Conservation (phyloP, 2,113 vertebrate genomes). For the Perca schrenkii region DNA sequence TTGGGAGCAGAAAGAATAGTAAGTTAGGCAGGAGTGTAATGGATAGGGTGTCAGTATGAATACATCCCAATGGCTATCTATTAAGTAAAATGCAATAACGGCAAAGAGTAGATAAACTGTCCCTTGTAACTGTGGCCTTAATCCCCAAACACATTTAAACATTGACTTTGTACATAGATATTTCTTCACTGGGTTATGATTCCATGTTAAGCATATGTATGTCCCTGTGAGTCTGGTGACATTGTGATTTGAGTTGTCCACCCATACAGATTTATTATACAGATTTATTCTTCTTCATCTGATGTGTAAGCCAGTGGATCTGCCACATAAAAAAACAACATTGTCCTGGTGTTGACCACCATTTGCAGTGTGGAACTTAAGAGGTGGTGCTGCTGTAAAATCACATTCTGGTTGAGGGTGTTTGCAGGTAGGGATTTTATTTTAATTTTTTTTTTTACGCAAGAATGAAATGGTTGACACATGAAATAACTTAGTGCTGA, state of each 20-base stretch:
- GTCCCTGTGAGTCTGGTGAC: conserved; percentile 69
- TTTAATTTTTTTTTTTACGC: neutral
- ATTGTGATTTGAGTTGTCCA: conserved; percentile 62
- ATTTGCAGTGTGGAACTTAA: conserved; percentile 36
- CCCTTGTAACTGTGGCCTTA: conserved; percentile 82
- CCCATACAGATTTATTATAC: conserved; percentile 55
- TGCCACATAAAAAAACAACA: conserved; percentile 9
- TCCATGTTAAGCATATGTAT: conserved; percentile 70
- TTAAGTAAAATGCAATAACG: conserved; percentile 77
- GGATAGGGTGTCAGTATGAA: conserved; percentile 34
- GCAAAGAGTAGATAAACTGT: conserved; percentile 61
- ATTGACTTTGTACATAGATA: conserved; percentile 76
- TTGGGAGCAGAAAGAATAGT: conserved; percentile 47
- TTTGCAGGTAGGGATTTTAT: conserved; percentile 15
- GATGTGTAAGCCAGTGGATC: conserved; percentile 54
- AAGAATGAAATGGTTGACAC: conserved; percentile 31
- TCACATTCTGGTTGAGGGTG: conserved; percentile 41
- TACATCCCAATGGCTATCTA: conserved; percentile 49
- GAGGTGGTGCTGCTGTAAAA: conserved; percentile 68
- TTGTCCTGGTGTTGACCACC: conserved; percentile 72
- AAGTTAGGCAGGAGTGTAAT: conserved; percentile 51
- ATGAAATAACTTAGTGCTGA: conserved; percentile 30
- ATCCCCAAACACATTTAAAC: conserved; percentile 66
- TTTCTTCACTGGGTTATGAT: conserved; percentile 69
- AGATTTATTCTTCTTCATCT: conserved; percentile 39